Base-by-base conservation (phyloP, 2,888 invertebrate species). In the Galeruca laticollis region DNA sequence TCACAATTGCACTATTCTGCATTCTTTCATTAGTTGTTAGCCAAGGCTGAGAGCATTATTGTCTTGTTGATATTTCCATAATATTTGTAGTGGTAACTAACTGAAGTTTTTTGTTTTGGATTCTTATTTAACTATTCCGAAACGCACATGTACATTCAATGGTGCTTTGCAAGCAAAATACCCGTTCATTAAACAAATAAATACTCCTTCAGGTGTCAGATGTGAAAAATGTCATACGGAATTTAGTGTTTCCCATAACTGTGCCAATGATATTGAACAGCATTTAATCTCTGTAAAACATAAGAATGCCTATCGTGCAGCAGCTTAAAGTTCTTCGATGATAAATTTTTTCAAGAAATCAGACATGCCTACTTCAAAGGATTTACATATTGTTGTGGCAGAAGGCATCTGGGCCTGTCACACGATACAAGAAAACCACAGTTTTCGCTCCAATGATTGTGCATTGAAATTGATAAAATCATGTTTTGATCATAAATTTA, bases 401-500 rank as follows among this genome's bases (percentile, higher is more conserved):
- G 73, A 40, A 40, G 40, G 70, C 26, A 61, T 69, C 13, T 77
- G 72, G 73, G 77, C 76, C 11, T 78, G 70, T 72, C 76, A 76
- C 70, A 77, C 68, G 6, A 40, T 75, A 35, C 70, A 72, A 68
- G 73, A 78, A 70, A 78, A 79, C 47, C 76, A 78, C 69, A 77
- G 75, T 59, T 78, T 79, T 74, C 73, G 77, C 54, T 77, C 73
- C 2, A 79, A 74, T 64, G 75, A 76, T 40, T 79, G 77, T 74
- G 65, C 76, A 0, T 76, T 76, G 18, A 77, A 77, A 68, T 74
- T 77, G 69, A 78, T 78, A 56, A 77, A 79, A 76, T 51, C 70
- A 71, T 75, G 72, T 76, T 79, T 79, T 70, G 75, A 81, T 49
- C 71, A 52, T 10, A 80, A 79, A 79, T 80, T 80, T 75, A 75